phyloP scores from a whole-genome alignment of 1,140 invertebrate genomes.

The Drosophila lacertosa region DNA sequence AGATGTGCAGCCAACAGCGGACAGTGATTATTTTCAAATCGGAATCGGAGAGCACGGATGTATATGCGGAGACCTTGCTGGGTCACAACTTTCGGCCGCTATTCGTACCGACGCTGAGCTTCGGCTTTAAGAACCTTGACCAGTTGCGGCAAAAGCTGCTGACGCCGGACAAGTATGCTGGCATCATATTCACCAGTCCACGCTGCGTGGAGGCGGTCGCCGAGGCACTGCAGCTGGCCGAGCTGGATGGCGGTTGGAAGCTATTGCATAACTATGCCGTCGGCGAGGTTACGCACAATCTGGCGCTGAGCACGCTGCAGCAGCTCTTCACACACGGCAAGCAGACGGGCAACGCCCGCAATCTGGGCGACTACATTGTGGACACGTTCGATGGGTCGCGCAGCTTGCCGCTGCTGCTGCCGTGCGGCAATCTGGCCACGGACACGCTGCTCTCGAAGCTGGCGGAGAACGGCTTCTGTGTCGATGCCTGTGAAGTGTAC shows the following conservation, averaged over 20 bases:
- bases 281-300: conserved; percentile 84
- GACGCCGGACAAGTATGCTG: conserved; percentile 84
- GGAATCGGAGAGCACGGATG: conserved; percentile 85
- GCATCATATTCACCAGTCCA: conserved; percentile 85
- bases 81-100: conserved; percentile 84
- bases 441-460: conserved; percentile 85
- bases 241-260: conserved; percentile 85
- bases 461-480: conserved; percentile 76
- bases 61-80: conserved; percentile 84
- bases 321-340: conserved; percentile 85
- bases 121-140: conserved; percentile 84
- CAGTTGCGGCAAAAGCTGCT: conserved; percentile 83
- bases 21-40: conserved; percentile 86
- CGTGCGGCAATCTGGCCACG: conserved; percentile 85
- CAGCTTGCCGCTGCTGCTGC: conserved; percentile 84
- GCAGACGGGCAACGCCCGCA: conserved; percentile 85
- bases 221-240: conserved; percentile 81
- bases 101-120: conserved; percentile 85
- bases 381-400: conserved; percentile 83
- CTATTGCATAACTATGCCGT: conserved; percentile 85
- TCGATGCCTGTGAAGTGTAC: conserved; percentile 85
- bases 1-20: conserved; percentile 66
- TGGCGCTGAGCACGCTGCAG: conserved; percentile 84
- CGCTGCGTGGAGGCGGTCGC: conserved; percentile 85
- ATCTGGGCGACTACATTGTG: conserved; percentile 84